Conservation (phyloP, 1,140 invertebrate species). For the Drosophila orosa region DNA sequence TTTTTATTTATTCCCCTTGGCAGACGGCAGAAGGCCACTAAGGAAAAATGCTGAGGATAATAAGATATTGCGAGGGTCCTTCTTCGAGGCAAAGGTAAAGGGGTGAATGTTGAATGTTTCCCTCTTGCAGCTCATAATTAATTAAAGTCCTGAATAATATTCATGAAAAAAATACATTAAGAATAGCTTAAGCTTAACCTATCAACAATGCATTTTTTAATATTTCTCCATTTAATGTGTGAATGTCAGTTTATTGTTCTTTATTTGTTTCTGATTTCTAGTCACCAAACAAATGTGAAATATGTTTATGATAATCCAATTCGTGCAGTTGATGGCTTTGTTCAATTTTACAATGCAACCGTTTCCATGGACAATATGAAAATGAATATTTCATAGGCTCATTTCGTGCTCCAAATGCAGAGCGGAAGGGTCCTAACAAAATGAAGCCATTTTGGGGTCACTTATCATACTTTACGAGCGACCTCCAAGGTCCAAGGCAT, state of each 20-base stretch:
- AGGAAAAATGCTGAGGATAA: background rate
- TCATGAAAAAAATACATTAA: background rate
- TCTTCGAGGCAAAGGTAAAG: background rate
- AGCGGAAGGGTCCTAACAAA: conserved; percentile 36
- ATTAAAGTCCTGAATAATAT: too few species aligned
- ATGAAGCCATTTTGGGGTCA: conserved; percentile 54
- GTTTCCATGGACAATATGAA: background rate
- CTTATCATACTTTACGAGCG: conserved; percentile 69
- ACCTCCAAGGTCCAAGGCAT: conserved; percentile 8
- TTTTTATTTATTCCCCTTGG: conserved; percentile 38
- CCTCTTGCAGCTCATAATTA: background rate
- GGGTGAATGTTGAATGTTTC: background rate
- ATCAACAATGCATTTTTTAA: background rate
- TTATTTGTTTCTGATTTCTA: background rate
- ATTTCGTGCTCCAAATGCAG: conserved; percentile 49
- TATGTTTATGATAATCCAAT: conserved; percentile 6
- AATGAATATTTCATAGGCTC: conserved; percentile 35
- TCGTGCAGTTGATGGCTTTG: background rate
- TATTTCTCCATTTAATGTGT: background rate
- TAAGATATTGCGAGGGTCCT: background rate
- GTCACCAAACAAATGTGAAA: background rate
- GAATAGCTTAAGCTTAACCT: background rate
- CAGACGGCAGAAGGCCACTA: background rate
- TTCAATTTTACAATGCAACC: background rate
- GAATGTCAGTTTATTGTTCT: background rate